Evolutionary conservation across 2,888 invertebrate genomes (phyloP).

Genomic region (Sarcophaga subvicina): DNA sequence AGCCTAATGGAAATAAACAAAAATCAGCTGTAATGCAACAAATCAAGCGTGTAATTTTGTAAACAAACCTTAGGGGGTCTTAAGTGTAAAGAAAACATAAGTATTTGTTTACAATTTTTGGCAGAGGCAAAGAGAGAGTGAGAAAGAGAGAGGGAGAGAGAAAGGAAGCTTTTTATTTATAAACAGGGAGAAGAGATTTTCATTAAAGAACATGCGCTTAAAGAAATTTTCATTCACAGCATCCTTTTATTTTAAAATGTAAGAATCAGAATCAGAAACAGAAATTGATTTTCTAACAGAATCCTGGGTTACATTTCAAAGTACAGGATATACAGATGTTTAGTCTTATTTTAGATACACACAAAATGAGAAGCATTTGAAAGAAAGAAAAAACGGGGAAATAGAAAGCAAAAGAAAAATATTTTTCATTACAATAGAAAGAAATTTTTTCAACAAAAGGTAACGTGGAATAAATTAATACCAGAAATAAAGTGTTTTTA

Average conservation of each 20-base stretch:
- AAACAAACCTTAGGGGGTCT: slow-evolving; percentile 42
- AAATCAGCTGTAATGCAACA: slow-evolving; percentile 60
- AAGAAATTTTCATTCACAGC: slow-evolving; percentile 19
- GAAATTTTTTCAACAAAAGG: slow-evolving; percentile 25
- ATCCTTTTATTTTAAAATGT: slow-evolving; percentile 21
- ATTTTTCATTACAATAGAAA: background rate
- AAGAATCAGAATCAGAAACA: background rate
- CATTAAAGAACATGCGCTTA: background rate
- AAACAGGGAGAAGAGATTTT: background rate
- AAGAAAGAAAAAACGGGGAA: background rate
- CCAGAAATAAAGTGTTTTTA: slow-evolving; percentile 39
- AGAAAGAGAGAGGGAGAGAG: background rate
- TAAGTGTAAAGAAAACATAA: background rate
- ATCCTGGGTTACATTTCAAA: slow-evolving; percentile 56
- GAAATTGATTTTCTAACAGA: slow-evolving; percentile 68
- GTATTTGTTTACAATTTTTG: slow-evolving; percentile 22
- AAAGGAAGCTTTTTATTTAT: slow-evolving; percentile 35
- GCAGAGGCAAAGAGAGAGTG: background rate
- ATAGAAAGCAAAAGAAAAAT: slow-evolving; percentile 24
- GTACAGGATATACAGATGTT: slow-evolving; percentile 33
- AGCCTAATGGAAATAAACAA: slow-evolving; percentile 43
- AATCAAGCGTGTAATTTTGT: slow-evolving; percentile 44
- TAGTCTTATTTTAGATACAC: slow-evolving; percentile 72
- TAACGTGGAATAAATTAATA: slow-evolving; percentile 10
- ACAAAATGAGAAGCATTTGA: slow-evolving; percentile 72